Conservation (phyloP, 2,113 vertebrate species). For the Falcunculus frontatus region DNA sequence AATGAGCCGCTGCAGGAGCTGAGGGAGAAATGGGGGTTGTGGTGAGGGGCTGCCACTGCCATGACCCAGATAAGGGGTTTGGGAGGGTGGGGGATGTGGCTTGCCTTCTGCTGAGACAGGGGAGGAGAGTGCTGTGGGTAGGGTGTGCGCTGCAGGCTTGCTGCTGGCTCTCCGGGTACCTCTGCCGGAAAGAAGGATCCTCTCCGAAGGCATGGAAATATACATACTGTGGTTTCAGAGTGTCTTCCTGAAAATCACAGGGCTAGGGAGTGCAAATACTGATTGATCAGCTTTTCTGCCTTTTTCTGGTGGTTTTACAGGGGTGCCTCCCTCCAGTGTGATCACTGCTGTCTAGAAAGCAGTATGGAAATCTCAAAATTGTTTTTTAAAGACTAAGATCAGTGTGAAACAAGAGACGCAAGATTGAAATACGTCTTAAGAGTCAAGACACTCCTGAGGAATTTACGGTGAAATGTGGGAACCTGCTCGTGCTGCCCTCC, state of each 20-base stretch:
- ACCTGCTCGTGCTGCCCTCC: neutral
- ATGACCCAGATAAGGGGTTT: slow-evolving; percentile 45
- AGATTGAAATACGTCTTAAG: neutral
- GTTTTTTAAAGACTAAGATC: neutral
- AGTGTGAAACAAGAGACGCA: neutral
- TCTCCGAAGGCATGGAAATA: neutral
- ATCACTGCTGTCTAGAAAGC: neutral
- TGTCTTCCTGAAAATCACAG: neutral
- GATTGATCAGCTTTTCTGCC: neutral
- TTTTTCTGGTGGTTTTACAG: neutral
- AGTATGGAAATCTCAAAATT: neutral
- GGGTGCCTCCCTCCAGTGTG: neutral
- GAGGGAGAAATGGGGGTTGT: neutral
- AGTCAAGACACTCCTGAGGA: neutral
- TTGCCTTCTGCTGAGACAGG: neutral
- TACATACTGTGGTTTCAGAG: neutral
- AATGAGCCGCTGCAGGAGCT: slow-evolving; percentile 16
- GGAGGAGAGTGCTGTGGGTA: neutral
- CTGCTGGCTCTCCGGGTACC: neutral
- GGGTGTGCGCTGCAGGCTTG: neutral
- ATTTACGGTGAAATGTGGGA: neutral
- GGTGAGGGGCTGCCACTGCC: neutral
- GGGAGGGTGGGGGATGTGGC: neutral
- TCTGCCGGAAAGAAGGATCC: neutral
- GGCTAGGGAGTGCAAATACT: neutral